These are phyloP conservation scores for Tetranychus cinnabarinus DNA, from an alignment of 1,140 invertebrate genomes.

Conservation along the genomic window DNA sequence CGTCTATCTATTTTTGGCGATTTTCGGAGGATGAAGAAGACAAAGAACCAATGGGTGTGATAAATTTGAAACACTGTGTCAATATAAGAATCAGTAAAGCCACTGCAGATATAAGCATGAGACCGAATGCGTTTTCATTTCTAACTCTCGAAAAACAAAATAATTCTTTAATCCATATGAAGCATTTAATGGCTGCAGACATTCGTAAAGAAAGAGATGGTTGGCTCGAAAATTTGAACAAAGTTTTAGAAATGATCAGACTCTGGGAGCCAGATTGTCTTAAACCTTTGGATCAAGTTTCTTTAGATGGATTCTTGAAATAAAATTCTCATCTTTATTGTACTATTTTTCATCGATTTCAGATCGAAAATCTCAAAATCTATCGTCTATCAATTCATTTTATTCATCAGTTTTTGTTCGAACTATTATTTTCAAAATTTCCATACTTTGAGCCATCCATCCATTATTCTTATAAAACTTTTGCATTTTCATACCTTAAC, in stretches of 20 bases:
- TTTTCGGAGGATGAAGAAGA: neutral
- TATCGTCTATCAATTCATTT: too few relatives aligned
- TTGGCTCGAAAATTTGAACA: neutral
- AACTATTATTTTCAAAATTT: too few relatives aligned
- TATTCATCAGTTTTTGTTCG: too few relatives aligned
- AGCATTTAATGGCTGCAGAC: neutral
- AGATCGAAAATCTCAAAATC: too few relatives aligned
- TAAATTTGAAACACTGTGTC: neutral
- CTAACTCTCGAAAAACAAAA: neutral
- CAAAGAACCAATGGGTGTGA: neutral
- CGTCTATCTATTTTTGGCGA: neutral
- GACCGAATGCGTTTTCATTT: neutral
- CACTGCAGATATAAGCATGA: neutral
- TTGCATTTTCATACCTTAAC: too few relatives aligned
- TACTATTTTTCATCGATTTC: too few relatives aligned
- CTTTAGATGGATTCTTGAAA: neutral
- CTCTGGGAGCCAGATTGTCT: neutral
- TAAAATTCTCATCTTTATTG: neutral
- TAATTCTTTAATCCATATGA: neutral
- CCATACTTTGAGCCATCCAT: too few relatives aligned
- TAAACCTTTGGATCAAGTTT: neutral
- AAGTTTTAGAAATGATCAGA: neutral
- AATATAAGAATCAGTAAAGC: neutral
- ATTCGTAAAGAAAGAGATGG: neutral
- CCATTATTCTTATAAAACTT: too few relatives aligned